Evolutionary conservation across 92 coral and sea anemone species (phyloP), one percentile per base, ranked within the genome.

Genomic region (Porites lobata): DNA sequence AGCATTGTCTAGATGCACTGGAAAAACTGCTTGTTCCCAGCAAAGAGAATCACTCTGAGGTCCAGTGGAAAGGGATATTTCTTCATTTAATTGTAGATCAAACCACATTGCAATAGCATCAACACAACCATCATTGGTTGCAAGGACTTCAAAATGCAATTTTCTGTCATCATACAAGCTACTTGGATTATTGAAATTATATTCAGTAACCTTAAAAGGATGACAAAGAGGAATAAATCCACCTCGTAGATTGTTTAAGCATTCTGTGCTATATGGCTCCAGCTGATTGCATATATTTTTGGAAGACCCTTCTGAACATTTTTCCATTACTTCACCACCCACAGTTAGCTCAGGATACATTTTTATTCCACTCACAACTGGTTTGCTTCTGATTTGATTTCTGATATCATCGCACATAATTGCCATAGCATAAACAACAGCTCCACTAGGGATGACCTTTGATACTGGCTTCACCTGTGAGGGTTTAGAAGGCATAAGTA

Each of bases 11-110:
- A 78, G 83, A 79, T 88, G 92, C 11, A 93, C 92, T 13, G 99
- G 98, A 77, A 87, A 98, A 57, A 98, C 87, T n/a, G 98, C 99
- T 74, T 98, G 99, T 63, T 98, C 99, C 99, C 99, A 98, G 90
- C 99, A 98, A 1, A 96, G 91, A 11, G 98, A 96, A 20, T 89
- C 85, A 26, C 90, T 91, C 51, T 95, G 71, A 13, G 99, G 99
- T 1, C 96, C 98, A 59, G 98, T 98, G 59, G 94, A 94, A 10
- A 98, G 86, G 43, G 77, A 68, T 14, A 82, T 92, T n/a, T 92
- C 87, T 19, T 92, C 91, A 79, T 98, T 98, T 29, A 98, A 80
- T 17, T 78, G 95, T 47, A 98, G 79, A 51, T 98, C 98, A 95
- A 98, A 98, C 99, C 99, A 98, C 54, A 88, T 83, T 19, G 98